A percentile compares a stretch with the other conserved stretches of the same genome.
Evolutionary conservation across 2,113 vertebrate genomes (phyloP).

Genomic region (Mobula hypostoma): DNA sequence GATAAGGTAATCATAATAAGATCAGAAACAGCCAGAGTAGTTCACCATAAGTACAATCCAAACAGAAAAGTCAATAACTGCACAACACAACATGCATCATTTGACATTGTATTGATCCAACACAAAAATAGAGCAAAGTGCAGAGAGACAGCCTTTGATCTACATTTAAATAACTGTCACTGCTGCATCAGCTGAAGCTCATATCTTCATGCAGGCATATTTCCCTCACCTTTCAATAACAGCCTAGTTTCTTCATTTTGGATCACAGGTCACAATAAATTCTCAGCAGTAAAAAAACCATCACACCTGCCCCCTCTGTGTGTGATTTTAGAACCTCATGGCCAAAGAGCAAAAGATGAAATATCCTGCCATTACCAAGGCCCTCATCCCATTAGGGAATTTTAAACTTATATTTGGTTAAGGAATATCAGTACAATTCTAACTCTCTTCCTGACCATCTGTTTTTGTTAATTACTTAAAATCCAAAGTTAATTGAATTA

Average conservation of each 20-base stretch:
- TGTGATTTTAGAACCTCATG: too few species aligned
- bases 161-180: not conserved
- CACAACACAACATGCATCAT: conserved; percentile 34
- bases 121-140: conserved; percentile 17
- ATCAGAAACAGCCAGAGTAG: conserved; percentile 29
- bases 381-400: too few species aligned
- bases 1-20: conserved; percentile 36
- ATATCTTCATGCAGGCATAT: not conserved
- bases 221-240: not conserved
- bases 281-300: not conserved
- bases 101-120: conserved; percentile 25
- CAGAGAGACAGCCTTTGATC: not conserved
- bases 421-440: too few species aligned
- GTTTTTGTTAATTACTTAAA: too few species aligned
- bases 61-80: conserved; percentile 31
- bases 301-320: too few species aligned
- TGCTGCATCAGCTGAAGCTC: not conserved
- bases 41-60: conserved; percentile 32
- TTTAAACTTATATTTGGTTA: too few species aligned
- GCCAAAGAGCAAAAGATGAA: too few species aligned
- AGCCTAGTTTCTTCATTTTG: not conserved
- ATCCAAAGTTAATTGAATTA: not conserved
- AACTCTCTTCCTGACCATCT: too few species aligned
- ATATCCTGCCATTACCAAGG: too few species aligned
- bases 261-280: not conserved